phyloP scores from a whole-genome alignment of 2,113 vertebrate genomes.

The Macrotis lagotis region DNA sequence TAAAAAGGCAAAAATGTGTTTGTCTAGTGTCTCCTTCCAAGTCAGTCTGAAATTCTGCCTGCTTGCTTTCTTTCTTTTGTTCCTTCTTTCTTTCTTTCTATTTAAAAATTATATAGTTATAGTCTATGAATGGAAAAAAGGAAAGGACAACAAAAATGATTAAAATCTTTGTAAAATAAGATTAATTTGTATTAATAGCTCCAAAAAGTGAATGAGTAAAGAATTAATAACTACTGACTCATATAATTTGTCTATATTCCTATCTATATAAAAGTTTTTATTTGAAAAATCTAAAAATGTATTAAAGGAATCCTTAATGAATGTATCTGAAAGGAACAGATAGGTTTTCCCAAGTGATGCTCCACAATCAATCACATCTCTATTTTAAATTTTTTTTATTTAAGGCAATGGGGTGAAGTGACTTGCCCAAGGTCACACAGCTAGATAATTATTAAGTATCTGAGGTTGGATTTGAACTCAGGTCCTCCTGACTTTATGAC shows the following conservation, averaged over 20 bases:
- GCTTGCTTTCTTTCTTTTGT: too few species aligned
- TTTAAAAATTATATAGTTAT: not conserved
- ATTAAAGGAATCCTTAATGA: not conserved
- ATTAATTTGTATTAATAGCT: not conserved
- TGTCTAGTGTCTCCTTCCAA: not conserved
- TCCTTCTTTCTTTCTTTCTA: too few species aligned
- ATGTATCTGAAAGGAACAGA: not conserved
- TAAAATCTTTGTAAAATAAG: not conserved
- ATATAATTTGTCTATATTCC: not conserved
- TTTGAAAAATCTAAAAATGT: not conserved
- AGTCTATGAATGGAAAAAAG: not conserved
- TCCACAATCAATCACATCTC: not conserved
- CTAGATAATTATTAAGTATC: too few species aligned
- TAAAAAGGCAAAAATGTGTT: not conserved
- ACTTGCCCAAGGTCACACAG: too few species aligned
- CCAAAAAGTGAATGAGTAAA: not conserved
- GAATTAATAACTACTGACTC: not conserved
- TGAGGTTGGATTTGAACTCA: too few species aligned
- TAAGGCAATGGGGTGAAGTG: too few species aligned
- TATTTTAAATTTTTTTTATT: too few species aligned
- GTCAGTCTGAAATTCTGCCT: not conserved
- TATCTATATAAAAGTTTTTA: not conserved
- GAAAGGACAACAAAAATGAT: not conserved
- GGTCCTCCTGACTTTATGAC: too few species aligned
- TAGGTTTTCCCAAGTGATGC: not conserved